Evolutionary conservation across 2,113 vertebrate genomes (phyloP).

Genomic region (Andinoacara biseriatus): DNA sequence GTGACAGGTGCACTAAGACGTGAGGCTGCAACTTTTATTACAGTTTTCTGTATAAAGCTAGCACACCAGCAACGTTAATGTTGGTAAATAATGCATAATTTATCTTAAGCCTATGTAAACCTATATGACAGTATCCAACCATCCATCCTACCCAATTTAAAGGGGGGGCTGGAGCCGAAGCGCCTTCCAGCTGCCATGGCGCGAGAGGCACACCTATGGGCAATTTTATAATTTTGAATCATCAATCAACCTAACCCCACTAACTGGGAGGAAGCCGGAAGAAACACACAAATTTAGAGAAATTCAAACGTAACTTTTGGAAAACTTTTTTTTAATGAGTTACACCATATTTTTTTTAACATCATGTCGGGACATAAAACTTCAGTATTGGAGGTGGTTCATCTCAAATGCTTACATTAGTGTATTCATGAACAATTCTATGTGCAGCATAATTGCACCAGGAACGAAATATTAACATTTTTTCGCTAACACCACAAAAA

Average conservation of each 20-base stretch:
- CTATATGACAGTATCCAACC: neutral
- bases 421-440: slow-evolving; percentile 2
- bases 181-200: too few species aligned
- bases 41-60: neutral
- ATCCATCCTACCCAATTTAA: too few species aligned
- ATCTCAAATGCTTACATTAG: slow-evolving; percentile 28
- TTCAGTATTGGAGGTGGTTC: slow-evolving; percentile 40
- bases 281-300: neutral
- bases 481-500: slow-evolving; percentile 21
- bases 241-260: too few species aligned
- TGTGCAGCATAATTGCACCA: slow-evolving; percentile 30
- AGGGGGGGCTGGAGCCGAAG: too few species aligned
- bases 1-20: slow-evolving; percentile 53
- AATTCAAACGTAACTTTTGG: slow-evolving; percentile 5
- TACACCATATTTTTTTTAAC: slow-evolving; percentile 12
- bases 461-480: slow-evolving; percentile 7
- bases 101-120: neutral
- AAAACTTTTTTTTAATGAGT: slow-evolving; percentile 31
- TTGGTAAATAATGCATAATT: neutral
- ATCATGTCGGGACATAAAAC: slow-evolving; percentile 24
- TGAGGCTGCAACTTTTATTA: slow-evolving; percentile 18
- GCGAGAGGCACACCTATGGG: too few species aligned
- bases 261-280: too few species aligned
- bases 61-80: neutral
- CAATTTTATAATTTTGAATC: too few species aligned